Evolutionary conservation across 2,113 vertebrate genomes (phyloP).

Genomic region (Hoplias malabaricus): DNA sequence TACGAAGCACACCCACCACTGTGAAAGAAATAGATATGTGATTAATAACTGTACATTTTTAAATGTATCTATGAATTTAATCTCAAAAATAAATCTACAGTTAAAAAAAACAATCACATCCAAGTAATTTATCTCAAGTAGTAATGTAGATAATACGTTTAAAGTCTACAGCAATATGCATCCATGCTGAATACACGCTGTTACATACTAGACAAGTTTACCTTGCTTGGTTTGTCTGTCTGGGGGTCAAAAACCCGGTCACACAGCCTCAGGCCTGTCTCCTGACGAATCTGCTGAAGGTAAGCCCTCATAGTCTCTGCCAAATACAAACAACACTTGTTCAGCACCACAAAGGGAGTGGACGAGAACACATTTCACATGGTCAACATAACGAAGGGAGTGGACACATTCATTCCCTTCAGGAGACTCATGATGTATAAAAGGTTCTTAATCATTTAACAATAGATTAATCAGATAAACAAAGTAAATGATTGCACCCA

Average conservation of each 20-base stretch:
- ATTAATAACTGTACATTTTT: too few relatives aligned
- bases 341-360: not conserved
- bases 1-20: constrained; percentile 99
- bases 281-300: constrained; percentile 95
- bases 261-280: constrained; percentile 92
- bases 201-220: constrained; percentile 59
- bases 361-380: not conserved
- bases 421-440: too few relatives aligned
- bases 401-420: too few relatives aligned
- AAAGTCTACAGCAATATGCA: not conserved
- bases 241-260: constrained; percentile 96
- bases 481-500: too few relatives aligned
- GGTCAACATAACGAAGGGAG: not conserved
- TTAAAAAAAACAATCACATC: too few relatives aligned
- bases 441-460: too few relatives aligned
- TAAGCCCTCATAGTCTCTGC: constrained; percentile 94
- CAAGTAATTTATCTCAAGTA: too few relatives aligned
- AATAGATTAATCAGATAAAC: too few relatives aligned
- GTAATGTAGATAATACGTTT: too few relatives aligned
- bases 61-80: too few relatives aligned
- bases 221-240: constrained; percentile 98
- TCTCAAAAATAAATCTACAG: too few relatives aligned
- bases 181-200: not conserved
- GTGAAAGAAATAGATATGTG: constrained; percentile 10
- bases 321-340: not conserved